phyloP scores from a whole-genome alignment of 2,797 vertebrate genomes.

The Paguma larvata region DNA sequence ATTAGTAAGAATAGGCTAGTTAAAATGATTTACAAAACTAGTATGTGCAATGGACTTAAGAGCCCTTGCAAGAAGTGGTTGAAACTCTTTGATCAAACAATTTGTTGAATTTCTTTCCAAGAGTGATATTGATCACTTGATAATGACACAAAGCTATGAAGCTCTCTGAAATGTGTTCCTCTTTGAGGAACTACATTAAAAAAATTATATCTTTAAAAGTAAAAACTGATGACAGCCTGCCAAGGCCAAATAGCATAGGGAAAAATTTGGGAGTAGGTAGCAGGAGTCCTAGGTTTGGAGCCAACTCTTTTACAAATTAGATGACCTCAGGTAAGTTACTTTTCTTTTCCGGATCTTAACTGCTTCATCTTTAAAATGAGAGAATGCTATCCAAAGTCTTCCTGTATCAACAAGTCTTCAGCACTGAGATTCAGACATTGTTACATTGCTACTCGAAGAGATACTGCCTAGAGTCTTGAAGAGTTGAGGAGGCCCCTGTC shows the following conservation, averaged over 20 bases:
- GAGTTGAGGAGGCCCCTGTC: not conserved
- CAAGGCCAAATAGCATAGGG: slow-evolving; percentile 12
- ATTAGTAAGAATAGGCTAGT: not conserved
- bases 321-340: not conserved
- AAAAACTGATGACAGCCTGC: not conserved
- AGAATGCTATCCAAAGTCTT: not conserved
- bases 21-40: slow-evolving; percentile 15
- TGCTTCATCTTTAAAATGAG: not conserved
- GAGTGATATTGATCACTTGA: slow-evolving; percentile 31
- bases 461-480: not conserved
- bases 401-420: not conserved
- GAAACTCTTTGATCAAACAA: slow-evolving; percentile 18
- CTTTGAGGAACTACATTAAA: slow-evolving; percentile 62
- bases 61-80: not conserved
- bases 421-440: not conserved
- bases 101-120: slow-evolving; percentile 60
- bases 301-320: not conserved
- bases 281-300: not conserved
- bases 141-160: slow-evolving; percentile 56
- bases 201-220: slow-evolving; percentile 45
- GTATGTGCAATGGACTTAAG: not conserved
- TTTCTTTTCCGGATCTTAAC: not conserved
- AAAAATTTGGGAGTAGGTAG: not conserved
- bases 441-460: not conserved
- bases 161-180: slow-evolving; percentile 51